Base-by-base conservation (phyloP, 2,888 invertebrate species). In the Helicoverpa assulta region DNA sequence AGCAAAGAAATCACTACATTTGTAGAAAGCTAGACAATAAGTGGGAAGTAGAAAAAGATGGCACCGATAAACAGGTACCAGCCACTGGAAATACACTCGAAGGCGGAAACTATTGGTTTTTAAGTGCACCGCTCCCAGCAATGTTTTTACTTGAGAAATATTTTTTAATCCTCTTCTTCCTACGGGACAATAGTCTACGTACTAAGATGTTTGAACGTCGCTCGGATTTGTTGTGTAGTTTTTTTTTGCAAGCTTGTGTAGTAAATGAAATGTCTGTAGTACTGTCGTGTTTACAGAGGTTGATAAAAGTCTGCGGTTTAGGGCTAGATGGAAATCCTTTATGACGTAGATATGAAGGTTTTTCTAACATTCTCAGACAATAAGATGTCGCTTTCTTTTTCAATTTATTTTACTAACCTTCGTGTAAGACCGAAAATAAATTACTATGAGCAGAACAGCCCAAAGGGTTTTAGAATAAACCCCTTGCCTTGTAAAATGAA, bases 11-110 rank as follows among this genome's bases (percentile, higher is more conserved):
- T 85, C 85, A 78, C 75, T 74, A 74, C 74, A 81, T 74, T 83
- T 83, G 85, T 78, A 63, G 85, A 70, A 76, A 73, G 68, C 81
- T 81, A 81, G 84, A 85, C 84, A 83, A 83, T 78, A 76, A 83
- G 76, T 63, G 66, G 61, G n/a, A 26, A 71, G 74, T 79, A 77
- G 80, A 75, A 82, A 82, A 77, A 84, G 85, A 82, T 82, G 63
- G 73, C 64, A n/a, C 59, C 73, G 83, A 83, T 85, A 83, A 85
- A 83, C 78, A 81, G 81, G 81, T 73, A 75, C 67, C 43, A 60
- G 64, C 55, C 67, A 71, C 73, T 71, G 75, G 64, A 81, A 81
- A 66, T 74, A 72, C 70, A 78, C 72, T 67, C 58, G 29, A 50
- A 67, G 57, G 21, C 57, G 53, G 71, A 70, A 77, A 72, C 68